Evolutionary conservation across 2,113 vertebrate species (phyloP).

Genomic region (Heliornis fulica): DNA sequence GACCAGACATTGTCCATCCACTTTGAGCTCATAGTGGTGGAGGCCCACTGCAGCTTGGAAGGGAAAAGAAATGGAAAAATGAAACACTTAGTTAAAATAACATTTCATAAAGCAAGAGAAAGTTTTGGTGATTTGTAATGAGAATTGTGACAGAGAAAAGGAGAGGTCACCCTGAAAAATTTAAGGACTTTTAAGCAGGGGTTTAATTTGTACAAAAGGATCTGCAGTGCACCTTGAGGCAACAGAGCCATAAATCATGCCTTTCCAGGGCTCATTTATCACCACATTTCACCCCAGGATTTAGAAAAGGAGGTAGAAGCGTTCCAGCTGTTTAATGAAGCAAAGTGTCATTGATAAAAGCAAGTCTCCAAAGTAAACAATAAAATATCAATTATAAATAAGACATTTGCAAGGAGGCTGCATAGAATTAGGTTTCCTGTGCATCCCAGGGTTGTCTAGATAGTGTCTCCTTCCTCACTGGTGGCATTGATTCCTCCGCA

Average conservation of each 20-base stretch:
- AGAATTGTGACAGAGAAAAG: conserved; percentile 1
- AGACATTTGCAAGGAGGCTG: neutral
- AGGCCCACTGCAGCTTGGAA: neutral
- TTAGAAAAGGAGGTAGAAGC: neutral
- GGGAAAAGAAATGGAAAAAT: neutral
- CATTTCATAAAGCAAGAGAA: neutral
- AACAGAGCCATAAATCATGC: conserved; percentile 49
- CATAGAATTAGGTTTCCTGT: neutral
- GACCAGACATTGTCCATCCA: neutral
- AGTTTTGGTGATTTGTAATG: neutral
- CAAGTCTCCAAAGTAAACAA: conserved; percentile 41
- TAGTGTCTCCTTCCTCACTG: neutral
- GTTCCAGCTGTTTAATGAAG: conserved; percentile 13
- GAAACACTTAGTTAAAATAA: neutral
- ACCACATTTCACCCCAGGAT: neutral
- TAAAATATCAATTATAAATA: conserved; percentile 27
- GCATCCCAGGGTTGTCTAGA: neutral
- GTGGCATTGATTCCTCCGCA: neutral
- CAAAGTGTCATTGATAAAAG: conserved; percentile 34
- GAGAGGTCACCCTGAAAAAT: conserved; percentile 59
- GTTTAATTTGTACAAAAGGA: conserved; percentile 56
- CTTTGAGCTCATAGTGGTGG: neutral
- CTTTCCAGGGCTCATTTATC: conserved; percentile 58
- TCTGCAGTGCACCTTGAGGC: conserved; percentile 36
- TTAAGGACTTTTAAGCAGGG: conserved; percentile 32